Evolutionary conservation across 2,113 vertebrate genomes (phyloP).

Genomic region (Daubentonia madagascariensis): DNA sequence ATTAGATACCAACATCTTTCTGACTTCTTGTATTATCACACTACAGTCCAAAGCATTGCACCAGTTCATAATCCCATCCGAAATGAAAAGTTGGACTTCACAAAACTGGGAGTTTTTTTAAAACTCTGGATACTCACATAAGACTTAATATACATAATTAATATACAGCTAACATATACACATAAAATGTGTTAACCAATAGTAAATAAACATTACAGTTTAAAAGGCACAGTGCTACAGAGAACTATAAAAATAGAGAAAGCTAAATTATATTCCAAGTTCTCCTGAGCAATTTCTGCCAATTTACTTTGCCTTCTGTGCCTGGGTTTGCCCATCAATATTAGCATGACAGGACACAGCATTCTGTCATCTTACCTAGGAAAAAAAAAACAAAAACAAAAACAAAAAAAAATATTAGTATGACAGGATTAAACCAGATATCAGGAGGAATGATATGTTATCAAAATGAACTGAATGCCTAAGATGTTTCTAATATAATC

Average conservation of each 20-base stretch:
- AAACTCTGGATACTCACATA: background rate
- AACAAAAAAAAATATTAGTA: no score
- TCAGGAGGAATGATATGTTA: background rate
- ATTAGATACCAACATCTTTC: background rate
- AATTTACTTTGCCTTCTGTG: background rate
- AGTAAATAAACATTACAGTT: conserved; percentile 9
- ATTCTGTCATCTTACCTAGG: no score
- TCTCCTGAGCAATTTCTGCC: background rate
- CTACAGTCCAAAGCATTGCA: background rate
- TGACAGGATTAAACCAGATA: background rate
- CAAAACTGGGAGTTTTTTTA: background rate
- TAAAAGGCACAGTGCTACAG: background rate
- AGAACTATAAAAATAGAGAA: conserved; percentile 10
- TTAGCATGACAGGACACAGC: background rate
- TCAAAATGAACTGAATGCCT: background rate
- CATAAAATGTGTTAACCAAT: background rate
- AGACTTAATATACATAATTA: background rate
- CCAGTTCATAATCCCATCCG: background rate
- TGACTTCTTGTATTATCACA: background rate
- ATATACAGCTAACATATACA: background rate
- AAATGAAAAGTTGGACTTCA: conserved; percentile 20
- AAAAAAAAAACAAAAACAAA: no score
- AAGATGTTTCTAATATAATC: background rate
- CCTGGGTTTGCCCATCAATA: background rate
- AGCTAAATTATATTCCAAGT: background rate